phyloP scores from a whole-genome alignment of 1,140 invertebrate genomes.

The Cydia strobilella region DNA sequence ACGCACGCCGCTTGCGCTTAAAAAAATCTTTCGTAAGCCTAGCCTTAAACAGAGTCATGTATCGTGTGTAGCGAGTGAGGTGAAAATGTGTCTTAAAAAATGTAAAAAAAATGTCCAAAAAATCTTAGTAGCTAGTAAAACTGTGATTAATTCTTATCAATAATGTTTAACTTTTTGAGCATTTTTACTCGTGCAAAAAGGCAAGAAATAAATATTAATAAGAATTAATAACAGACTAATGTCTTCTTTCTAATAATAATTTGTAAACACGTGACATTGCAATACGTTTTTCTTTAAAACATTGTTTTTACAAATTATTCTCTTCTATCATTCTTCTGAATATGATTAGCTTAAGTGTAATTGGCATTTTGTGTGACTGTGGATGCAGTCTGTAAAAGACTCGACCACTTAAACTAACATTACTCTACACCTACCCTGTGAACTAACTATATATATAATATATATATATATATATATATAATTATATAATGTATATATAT shows the following conservation, averaged over 20 bases:
- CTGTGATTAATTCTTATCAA: constrained; percentile 21
- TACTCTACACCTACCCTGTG: neutral
- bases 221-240: constrained; percentile 1
- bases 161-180: constrained; percentile 19
- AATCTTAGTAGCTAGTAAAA: constrained; percentile 26
- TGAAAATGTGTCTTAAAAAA: constrained; percentile 31
- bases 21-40: constrained; percentile 27
- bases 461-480: neutral
- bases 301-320: constrained; percentile 27
- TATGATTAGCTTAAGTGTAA: constrained; percentile 19
- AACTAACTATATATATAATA: neutral
- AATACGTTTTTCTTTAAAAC: neutral
- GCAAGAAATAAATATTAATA: constrained; percentile 7
- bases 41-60: constrained; percentile 26
- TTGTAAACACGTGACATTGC: constrained; percentile 6
- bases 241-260: neutral
- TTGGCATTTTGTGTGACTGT: constrained; percentile 26
- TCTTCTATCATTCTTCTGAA: constrained; percentile 3
- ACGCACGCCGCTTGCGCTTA: constrained; percentile 15
- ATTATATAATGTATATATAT: neutral
- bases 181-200: constrained; percentile 11
- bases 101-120: constrained; percentile 28
- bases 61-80: constrained; percentile 28
- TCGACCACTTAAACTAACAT: neutral
- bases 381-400: neutral